Evolutionary conservation across 2,797 vertebrate genomes (phyloP).

Genomic region (Parauchenoglanis ngamensis): DNA sequence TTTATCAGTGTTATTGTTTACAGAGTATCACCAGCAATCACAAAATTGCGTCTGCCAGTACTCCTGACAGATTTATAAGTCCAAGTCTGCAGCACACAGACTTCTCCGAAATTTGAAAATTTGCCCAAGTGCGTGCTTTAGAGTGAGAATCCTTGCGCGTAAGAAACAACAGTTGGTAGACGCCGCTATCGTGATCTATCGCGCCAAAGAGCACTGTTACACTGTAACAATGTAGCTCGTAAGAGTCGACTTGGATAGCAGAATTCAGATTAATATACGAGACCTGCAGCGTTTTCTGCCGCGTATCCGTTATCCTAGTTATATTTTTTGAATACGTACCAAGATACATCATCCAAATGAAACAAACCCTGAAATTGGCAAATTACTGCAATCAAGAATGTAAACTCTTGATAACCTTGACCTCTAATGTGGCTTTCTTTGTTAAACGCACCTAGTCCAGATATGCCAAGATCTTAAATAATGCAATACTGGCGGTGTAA

Average conservation of each 20-base stretch:
- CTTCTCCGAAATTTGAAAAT: conserved; percentile 8
- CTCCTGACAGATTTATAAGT: conserved; percentile 34
- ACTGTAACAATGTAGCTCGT: not conserved
- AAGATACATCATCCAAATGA: conserved; percentile 2
- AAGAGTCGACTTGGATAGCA: not conserved
- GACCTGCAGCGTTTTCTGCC: not conserved
- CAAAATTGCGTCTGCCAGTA: conserved; percentile 21
- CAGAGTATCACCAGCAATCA: conserved; percentile 14
- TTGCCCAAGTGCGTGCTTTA: not conserved
- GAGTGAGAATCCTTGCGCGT: conserved; percentile 11
- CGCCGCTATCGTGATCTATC: not conserved
- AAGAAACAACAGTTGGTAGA: conserved; percentile 44
- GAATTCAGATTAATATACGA: not conserved
- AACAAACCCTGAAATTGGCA: not conserved
- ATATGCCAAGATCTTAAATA: conserved; percentile 80
- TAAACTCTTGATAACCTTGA: conserved; percentile 57
- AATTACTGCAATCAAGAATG: not conserved
- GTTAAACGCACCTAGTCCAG: conserved; percentile 74
- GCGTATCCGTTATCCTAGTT: not conserved
- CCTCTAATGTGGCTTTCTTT: conserved; percentile 69
- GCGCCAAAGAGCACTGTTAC: conserved; percentile 7
- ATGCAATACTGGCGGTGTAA: conserved; percentile 84
- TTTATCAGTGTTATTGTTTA: conserved; percentile 14
- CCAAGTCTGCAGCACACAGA: conserved; percentile 19
- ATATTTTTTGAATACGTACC: conserved; percentile 5